These are phyloP conservation scores for Atethmia centrago DNA, from an alignment of 2,888 invertebrate species.

Conservation along the genomic window DNA sequence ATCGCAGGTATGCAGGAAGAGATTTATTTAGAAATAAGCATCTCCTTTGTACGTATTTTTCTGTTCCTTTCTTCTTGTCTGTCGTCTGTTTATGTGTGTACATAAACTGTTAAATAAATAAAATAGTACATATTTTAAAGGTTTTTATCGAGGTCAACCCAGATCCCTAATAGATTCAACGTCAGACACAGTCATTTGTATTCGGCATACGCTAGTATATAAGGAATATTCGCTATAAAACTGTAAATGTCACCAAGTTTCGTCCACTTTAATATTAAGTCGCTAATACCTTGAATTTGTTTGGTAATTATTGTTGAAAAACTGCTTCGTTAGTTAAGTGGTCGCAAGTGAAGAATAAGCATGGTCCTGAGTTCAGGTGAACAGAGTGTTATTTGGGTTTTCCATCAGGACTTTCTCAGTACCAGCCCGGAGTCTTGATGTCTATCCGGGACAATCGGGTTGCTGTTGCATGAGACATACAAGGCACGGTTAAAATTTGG, in stretches of 20 bases:
- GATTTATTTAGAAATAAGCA: too few relatives aligned
- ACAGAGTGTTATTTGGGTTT: not conserved
- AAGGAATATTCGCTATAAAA: slow-evolving; percentile 27
- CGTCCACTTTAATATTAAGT: slow-evolving; percentile 16
- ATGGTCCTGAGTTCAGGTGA: too few relatives aligned
- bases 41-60: too few relatives aligned
- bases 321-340: not conserved
- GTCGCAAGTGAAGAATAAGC: not conserved
- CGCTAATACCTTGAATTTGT: slow-evolving; percentile 41
- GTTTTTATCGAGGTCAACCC: too few relatives aligned
- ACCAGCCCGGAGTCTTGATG: not conserved
- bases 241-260: slow-evolving; percentile 27
- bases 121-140: too few relatives aligned
- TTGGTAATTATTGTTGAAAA: not conserved
- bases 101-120: too few relatives aligned
- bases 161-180: too few relatives aligned
- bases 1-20: too few relatives aligned
- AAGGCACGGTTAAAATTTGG: not conserved
- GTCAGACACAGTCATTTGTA: slow-evolving; percentile 20
- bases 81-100: too few relatives aligned
- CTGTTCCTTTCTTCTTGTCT: too few relatives aligned
- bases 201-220: slow-evolving; percentile 16
- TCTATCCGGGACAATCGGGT: not conserved
- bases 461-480: not conserved
- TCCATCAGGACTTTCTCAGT: not conserved